Percentiles rank a stretch among this genome's conserved stretches.
Evolutionary conservation across 2,888 invertebrate species (phyloP).

Genomic region (Lasioglossum figueresi): DNA sequence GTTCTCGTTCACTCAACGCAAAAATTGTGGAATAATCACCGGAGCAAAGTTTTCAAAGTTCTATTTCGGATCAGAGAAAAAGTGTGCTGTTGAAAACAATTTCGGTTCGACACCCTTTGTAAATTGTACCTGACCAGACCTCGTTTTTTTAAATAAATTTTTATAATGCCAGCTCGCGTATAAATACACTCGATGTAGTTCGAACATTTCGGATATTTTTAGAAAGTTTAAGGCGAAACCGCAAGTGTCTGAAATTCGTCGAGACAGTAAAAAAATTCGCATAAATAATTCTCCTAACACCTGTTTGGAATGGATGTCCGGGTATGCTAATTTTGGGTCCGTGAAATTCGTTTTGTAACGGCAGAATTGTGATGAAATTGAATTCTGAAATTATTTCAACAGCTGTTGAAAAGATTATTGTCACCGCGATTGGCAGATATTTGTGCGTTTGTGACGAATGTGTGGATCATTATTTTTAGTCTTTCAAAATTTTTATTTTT

Average conservation of each 20-base stretch:
- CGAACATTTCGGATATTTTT: not conserved
- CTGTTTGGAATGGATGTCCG: not conserved
- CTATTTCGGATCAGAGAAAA: not conserved
- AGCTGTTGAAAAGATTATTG: not conserved
- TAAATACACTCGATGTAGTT: not conserved
- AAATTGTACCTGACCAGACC: not conserved
- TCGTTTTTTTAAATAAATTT: not conserved
- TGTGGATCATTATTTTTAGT: no score
- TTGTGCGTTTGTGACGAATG: no score
- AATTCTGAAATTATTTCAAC: not conserved
- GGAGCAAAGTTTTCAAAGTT: not conserved
- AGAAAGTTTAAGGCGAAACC: not conserved
- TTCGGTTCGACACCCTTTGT: not conserved
- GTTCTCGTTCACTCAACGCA: no score
- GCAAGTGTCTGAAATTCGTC: not conserved
- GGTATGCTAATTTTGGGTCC: not conserved
- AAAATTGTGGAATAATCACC: no score
- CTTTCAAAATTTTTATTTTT: no score
- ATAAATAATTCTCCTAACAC: slow-evolving; percentile 15
- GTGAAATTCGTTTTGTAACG: not conserved
- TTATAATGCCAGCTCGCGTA: not conserved
- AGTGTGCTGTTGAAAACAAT: not conserved
- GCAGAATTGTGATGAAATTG: not conserved
- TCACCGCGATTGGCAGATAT: not conserved
- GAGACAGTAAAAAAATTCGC: slow-evolving; percentile 7